Conservation (phyloP, 2,888 invertebrate species). For the Tinea trinotella region DNA sequence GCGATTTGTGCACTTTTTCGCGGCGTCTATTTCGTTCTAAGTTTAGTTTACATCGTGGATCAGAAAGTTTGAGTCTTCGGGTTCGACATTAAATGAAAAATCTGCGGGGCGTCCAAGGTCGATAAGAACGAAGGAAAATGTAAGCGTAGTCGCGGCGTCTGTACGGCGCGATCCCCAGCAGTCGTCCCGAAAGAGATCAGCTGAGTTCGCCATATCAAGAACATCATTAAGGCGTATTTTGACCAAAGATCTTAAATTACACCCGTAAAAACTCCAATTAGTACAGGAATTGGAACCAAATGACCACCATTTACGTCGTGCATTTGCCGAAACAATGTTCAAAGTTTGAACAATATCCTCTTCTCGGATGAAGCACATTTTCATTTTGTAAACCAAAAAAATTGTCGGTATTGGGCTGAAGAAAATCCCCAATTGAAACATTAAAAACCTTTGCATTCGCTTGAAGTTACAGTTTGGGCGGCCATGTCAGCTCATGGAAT, state of each 20-base stretch:
- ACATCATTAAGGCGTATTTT: constrained; percentile 24
- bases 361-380: too few relatives aligned
- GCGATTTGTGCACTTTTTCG: constrained; percentile 23
- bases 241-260: constrained; percentile 21
- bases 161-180: constrained; percentile 26
- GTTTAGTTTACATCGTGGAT: constrained; percentile 19
- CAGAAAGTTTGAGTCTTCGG: constrained; percentile 19
- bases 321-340: constrained; percentile 3
- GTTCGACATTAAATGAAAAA: constrained; percentile 25
- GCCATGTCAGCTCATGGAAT: constrained; percentile 16
- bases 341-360: constrained; percentile 21
- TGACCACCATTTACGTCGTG: too few relatives aligned
- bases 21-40: constrained; percentile 20
- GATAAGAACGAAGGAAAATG: constrained; percentile 20
- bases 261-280: constrained; percentile 19
- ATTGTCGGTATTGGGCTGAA: too few relatives aligned
- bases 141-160: constrained; percentile 20
- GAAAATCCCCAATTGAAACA: constrained; percentile 16
- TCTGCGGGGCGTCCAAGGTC: constrained; percentile 19
- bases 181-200: constrained; percentile 25
- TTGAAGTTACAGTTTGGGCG: constrained; percentile 20
- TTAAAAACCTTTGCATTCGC: constrained; percentile 14
- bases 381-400: too few relatives aligned
- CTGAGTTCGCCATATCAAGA: constrained; percentile 25
- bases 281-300: constrained; percentile 13